These are phyloP conservation scores for Elegia similella DNA, from an alignment of 2,888 invertebrate genomes.

Conservation along the genomic window DNA sequence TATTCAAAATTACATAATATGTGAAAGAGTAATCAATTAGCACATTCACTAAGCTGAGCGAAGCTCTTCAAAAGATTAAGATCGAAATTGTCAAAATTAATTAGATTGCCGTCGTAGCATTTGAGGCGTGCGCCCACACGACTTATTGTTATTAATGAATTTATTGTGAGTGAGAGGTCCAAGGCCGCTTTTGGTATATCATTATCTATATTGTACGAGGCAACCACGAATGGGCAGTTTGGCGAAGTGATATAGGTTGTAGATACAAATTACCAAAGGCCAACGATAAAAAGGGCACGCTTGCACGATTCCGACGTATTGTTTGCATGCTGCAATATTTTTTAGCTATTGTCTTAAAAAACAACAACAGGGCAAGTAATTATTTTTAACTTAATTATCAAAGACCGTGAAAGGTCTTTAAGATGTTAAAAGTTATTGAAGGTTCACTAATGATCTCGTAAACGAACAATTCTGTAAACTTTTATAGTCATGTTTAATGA, in stretches of 20 bases:
- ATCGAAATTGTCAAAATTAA: conserved; percentile 32
- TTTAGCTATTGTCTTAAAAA: conserved; percentile 19
- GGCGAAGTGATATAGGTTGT: conserved; percentile 50
- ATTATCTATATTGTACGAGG: conserved; percentile 51
- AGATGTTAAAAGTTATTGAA: conserved; percentile 3
- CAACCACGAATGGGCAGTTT: conserved; percentile 54
- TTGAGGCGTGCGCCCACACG: conserved; percentile 39
- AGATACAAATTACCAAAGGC: conserved; percentile 59
- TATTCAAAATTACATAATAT: too few species aligned
- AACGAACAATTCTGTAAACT: neutral
- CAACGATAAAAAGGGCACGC: conserved; percentile 53
- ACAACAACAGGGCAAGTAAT: neutral
- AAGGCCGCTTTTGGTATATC: conserved; percentile 54
- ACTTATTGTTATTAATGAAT: conserved; percentile 53
- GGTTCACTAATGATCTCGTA: neutral
- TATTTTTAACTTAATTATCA: conserved; percentile 11
- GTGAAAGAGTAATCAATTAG: too few species aligned
- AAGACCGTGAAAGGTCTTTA: conserved; percentile 10
- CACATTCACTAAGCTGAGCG: too few species aligned
- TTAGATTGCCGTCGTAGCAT: conserved; percentile 34
- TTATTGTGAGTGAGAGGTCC: conserved; percentile 61
- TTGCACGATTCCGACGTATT: conserved; percentile 48
- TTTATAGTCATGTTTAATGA: neutral
- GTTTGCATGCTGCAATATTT: conserved; percentile 34
- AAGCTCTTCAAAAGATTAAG: neutral